Conservation (phyloP, 2,113 vertebrate genomes). For the Tragelaphus buxtoni region DNA sequence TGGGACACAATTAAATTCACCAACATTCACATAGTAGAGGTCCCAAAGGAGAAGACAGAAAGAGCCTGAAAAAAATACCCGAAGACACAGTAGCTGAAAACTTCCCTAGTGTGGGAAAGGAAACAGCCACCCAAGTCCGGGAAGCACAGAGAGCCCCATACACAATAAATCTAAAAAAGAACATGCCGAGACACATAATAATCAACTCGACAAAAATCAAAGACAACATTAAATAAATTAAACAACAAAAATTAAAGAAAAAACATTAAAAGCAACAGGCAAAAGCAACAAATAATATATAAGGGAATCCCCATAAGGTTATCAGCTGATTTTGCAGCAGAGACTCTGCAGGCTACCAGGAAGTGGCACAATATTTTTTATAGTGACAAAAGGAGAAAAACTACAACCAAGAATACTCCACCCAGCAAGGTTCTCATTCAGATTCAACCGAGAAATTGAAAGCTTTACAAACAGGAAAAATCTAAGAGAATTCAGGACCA, state of each 20-base stretch:
- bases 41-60: neutral
- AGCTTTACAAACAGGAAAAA: neutral
- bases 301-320: neutral
- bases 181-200: neutral
- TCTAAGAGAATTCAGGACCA: neutral
- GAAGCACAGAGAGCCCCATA: neutral
- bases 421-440: neutral
- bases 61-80: neutral
- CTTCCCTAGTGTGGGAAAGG: neutral
- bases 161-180: neutral
- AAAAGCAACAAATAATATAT: neutral
- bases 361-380: neutral
- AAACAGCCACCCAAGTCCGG: neutral
- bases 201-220: neutral
- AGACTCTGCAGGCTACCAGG: neutral
- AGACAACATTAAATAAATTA: neutral
- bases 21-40: neutral
- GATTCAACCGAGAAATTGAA: neutral
- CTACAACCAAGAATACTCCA: neutral
- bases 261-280: neutral
- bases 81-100: neutral
- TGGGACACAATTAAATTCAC: neutral
- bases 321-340: neutral
- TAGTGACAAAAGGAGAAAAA: neutral
- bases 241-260: neutral